Evolutionary conservation across 2,797 vertebrate species (phyloP).

Genomic region (Limosa lapponica): DNA sequence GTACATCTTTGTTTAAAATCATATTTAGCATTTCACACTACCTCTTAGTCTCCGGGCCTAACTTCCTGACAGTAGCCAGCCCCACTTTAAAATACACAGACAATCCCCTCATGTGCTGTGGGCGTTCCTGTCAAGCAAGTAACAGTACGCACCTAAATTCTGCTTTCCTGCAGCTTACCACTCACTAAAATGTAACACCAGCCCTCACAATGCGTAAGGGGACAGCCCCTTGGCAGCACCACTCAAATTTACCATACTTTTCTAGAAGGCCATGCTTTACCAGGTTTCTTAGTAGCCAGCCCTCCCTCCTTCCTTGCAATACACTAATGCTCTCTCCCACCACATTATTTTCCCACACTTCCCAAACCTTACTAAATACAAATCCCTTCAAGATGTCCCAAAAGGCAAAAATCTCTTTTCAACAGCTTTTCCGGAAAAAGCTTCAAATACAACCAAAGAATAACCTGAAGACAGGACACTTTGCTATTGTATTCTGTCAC

Average conservation of each 20-base stretch:
- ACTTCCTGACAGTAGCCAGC: background rate
- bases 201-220: background rate
- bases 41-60: background rate
- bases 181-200: background rate
- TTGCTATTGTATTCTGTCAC: background rate
- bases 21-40: background rate
- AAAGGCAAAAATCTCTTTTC: background rate
- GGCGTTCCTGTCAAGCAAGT: background rate
- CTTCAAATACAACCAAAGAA: background rate
- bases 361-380: background rate
- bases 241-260: background rate
- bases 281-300: background rate
- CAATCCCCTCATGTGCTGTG: accelerated
- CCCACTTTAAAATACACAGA: background rate
- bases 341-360: background rate
- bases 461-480: background rate
- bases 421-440: background rate
- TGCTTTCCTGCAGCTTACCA: background rate
- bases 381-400: background rate
- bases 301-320: background rate
- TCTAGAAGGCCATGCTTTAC: background rate
- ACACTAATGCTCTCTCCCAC: background rate
- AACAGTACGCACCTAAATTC: background rate
- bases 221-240: background rate
- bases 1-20: background rate